These are phyloP conservation scores for Dusona sp. DNA, from an alignment of 2,888 invertebrate genomes.

Conservation along the genomic window DNA sequence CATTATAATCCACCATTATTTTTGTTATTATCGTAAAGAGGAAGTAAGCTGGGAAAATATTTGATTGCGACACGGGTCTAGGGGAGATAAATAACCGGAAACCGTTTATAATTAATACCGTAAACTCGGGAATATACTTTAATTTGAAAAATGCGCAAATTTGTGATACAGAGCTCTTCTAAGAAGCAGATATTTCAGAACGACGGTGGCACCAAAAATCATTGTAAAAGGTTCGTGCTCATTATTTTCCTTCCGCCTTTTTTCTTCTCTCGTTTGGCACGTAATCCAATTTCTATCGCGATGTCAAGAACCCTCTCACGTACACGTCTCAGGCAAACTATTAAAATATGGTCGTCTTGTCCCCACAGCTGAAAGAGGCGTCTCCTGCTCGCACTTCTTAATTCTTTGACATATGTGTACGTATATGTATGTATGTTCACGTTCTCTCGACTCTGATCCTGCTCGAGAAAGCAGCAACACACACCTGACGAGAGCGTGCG, in stretches of 20 bases:
- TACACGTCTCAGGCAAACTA: conserved; percentile 22
- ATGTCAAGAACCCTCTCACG: conserved; percentile 61
- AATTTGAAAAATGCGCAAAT: background rate
- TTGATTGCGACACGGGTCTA: background rate
- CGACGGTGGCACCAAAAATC: background rate
- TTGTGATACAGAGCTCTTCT: background rate
- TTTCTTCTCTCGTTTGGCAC: background rate
- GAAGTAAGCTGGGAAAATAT: conserved; percentile 14
- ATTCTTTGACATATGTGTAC: conserved; percentile 42
- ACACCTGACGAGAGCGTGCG: conserved; percentile 67
- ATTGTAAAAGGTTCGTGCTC: conserved; percentile 18
- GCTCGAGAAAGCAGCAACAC: conserved; percentile 55
- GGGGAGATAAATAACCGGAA: conserved; percentile 5
- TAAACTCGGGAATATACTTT: background rate
- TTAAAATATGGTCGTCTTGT: conserved; percentile 53
- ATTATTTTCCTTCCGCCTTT: conserved; percentile 26
- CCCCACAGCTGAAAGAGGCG: conserved; percentile 52
- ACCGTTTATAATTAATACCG: background rate
- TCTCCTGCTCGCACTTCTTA: conserved; percentile 65
- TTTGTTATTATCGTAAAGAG: conserved; percentile 36
- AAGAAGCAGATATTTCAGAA: background rate
- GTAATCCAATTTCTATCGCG: conserved; percentile 60
- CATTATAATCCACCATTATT: conserved; percentile 22
- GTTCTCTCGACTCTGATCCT: conserved; percentile 57
- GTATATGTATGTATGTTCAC: background rate